Percentiles rank a stretch among this genome's conserved stretches.
Evolutionary conservation across 1,140 invertebrate species (phyloP).

Genomic region (Lepidurus arcticus): DNA sequence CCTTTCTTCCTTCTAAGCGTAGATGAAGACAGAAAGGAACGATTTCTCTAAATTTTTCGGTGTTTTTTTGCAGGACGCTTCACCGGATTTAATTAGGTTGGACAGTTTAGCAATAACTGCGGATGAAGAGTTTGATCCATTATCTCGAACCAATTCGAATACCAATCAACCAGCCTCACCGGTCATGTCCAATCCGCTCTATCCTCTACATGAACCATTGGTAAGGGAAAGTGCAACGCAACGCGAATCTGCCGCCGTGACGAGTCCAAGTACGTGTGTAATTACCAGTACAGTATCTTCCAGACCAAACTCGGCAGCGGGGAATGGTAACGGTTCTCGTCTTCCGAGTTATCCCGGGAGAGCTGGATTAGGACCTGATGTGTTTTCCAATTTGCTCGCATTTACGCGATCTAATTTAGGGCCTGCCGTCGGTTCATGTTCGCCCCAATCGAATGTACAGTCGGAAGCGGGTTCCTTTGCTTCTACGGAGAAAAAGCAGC

Average conservation of each 20-base stretch:
- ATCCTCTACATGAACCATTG: constrained; percentile 26
- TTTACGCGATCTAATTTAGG: constrained; percentile 33
- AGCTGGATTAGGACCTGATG: constrained; percentile 25
- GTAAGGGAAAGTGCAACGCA: not conserved
- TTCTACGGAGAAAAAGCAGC: not conserved
- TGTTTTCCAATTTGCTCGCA: constrained; percentile 30
- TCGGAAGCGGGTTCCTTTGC: not conserved
- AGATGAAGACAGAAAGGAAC: not conserved
- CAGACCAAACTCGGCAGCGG: not conserved
- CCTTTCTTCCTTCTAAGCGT: not conserved
- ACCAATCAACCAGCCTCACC: not conserved
- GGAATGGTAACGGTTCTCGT: not conserved
- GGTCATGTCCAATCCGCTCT: constrained; percentile 30
- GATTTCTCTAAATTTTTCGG: not conserved
- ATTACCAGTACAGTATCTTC: not conserved
- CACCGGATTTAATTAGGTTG: constrained; percentile 54
- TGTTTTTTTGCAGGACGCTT: constrained; percentile 35
- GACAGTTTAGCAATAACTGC: constrained; percentile 52
- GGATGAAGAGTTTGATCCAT: constrained; percentile 55
- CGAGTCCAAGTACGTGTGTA: not conserved
- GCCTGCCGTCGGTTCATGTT: constrained; percentile 8
- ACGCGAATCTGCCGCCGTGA: not conserved
- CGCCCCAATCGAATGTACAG: not conserved
- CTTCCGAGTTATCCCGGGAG: constrained; percentile 28
- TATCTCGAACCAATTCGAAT: constrained; percentile 37